Conservation (phyloP, 2,797 vertebrate genomes). For the Odontamblyopus lacepedii region DNA sequence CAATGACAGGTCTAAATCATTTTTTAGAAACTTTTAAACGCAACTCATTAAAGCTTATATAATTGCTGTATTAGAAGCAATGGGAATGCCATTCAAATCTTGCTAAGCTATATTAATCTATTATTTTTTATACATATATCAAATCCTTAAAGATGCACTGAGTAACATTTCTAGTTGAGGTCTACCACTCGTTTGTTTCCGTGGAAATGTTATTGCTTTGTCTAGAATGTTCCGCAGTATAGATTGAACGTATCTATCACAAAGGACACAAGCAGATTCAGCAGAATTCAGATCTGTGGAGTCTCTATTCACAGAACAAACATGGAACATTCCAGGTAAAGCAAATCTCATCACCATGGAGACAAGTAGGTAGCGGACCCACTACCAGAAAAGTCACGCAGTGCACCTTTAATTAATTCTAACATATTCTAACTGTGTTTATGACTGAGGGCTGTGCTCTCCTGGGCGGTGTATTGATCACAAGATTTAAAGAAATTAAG, state of each 20-base stretch:
- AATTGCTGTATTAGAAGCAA: neutral
- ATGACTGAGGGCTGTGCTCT: neutral
- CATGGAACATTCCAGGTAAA: neutral
- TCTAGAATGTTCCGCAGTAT: no score
- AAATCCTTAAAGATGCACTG: neutral
- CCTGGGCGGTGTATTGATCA: neutral
- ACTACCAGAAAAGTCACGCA: neutral
- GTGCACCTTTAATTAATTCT: neutral
- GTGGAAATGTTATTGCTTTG: neutral
- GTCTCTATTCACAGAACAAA: no score
- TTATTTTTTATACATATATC: no score
- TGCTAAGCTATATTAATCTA: neutral
- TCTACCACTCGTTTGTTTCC: no score
- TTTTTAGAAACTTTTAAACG: neutral
- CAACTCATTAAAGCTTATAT: neutral
- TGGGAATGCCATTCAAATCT: neutral
- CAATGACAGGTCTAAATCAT: neutral
- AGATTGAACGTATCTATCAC: no score
- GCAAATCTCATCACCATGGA: neutral
- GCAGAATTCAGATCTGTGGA: no score
- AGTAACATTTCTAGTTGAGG: no score
- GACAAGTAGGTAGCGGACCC: neutral
- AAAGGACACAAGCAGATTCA: no score
- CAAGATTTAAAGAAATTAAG: neutral
- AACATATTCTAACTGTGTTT: neutral